Evolutionary conservation across 2,797 vertebrate genomes (phyloP), one percentile per base, ranked within the genome.

Genomic region (Anisognathus igniventris): DNA sequence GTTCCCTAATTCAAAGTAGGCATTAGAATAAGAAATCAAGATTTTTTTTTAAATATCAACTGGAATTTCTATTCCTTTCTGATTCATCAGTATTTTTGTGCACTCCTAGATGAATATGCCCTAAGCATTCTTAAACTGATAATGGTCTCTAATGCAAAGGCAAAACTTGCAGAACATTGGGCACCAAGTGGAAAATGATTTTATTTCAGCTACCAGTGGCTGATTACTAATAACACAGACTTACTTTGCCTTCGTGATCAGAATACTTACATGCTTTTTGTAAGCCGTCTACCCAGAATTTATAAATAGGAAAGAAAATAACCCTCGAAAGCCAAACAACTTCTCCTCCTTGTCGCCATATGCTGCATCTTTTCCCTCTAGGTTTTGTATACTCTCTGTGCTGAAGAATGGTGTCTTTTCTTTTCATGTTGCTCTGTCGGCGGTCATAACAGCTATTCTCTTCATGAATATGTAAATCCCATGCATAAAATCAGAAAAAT

Each of bases 401-500:
- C 93, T 90, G 74, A 75, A 97, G 86, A 96, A 93, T 94, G 83
- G 79, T 95, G 93, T 85, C 80, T 96, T 96, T 97, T 97, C 96
- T 96, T 96, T 96, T 95, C 91, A 84, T 94, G 95, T 95, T 96
- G 91, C 91, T 96, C 96, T 96, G 96, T 97, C 92, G 86, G 95
- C 58, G 88, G 95, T 97, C 97, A 96, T 95, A 98, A 96, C 97
- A 97, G 96, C 94, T 95, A 96, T 96, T 97, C 92, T 96, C 86
- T 97, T 98, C 97, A 98, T 98, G 97, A 98, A 97, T 98, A 98
- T 98, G 97, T 97, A 98, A 98, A 98, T 97, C 42, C 48, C 64
- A 85, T 97, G 97, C 95, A 97, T 98, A 97, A 97, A 97, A 94
- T 95, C 92, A 87, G 93, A 96, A 94, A 96, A 97, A 97, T 96